Base-by-base conservation (phyloP, 2,113 vertebrate genomes). In the Amazona guildingii region DNA sequence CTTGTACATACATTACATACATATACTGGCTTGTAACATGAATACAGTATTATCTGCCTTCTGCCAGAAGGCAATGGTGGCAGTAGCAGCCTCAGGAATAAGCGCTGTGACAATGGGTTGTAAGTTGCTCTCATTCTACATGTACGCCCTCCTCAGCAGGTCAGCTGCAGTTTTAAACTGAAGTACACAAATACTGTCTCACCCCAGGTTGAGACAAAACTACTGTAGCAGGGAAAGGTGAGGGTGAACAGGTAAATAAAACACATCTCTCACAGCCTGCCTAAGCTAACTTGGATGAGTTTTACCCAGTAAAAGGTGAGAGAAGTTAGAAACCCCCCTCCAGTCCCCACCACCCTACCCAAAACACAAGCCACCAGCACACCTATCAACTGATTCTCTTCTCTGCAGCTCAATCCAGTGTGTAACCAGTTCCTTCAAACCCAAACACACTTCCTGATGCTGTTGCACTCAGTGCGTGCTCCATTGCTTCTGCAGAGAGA, bases 391-490 rank as follows among this genome's bases (percentile, higher is more conserved):
- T 2, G 23, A 17, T 49, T 54, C 21, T 54, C 54, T 63, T 74
- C 54, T 12, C 55, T 67, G 37, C n/a, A 73, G 24, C 13, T 80
- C 67, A 80, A 73, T 21, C 27, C 23, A 48, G 20, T 3, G 11
- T 1, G 1, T 23, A 23, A 23, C 21, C 44, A 76, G 24, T 39
- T 61, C 49, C 31, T 79, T 61, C 85, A 67, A 85, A 76, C 59
- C n/a, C 54, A 51, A 54, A 10, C 43, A 44, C 24, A 1, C 35
- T 74, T 52, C 23, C 52, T 24, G 15, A 23, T 23, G 35, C 48
- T 79, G 48, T 52, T 62, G 77, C 29, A 10, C 24, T 44, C 44
- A 14, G 28, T 1, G 0, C 0, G 0, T 1, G 2, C 35, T 78
- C 44, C 37, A 4, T 4, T 55, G 21, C 67, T 62, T 57, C 63